phyloP scores from a whole-genome alignment of 2,797 vertebrate genomes.

The Falco rusticolus region DNA sequence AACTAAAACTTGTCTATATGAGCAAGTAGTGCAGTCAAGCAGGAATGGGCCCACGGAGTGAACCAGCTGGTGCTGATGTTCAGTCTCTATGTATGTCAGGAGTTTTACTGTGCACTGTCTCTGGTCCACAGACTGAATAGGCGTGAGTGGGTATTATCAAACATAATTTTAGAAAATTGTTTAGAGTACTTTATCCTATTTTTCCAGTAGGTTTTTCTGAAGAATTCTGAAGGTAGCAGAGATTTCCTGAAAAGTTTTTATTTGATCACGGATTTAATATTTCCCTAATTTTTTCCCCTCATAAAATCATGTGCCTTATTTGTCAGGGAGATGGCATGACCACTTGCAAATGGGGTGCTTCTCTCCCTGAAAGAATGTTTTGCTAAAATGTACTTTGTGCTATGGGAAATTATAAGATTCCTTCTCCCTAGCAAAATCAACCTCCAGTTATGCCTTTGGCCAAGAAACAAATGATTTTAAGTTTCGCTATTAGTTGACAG shows the following conservation, averaged over 20 bases:
- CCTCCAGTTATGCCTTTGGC: not conserved
- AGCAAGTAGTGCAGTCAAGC: not conserved
- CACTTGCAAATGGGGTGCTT: not conserved
- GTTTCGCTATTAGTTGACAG: not conserved
- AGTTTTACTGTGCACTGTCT: not conserved
- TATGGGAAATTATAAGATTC: not conserved
- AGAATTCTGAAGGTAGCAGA: not conserved
- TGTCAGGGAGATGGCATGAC: not conserved
- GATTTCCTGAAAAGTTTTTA: not conserved
- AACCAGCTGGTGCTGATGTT: not conserved
- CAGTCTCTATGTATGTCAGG: not conserved
- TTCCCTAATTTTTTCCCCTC: not conserved
- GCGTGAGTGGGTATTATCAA: not conserved
- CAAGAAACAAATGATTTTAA: not conserved
- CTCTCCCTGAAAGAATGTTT: not conserved
- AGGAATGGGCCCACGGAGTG: not conserved
- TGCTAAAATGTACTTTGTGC: not conserved
- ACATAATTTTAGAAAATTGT: fast-evolving
- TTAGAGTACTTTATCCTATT: not conserved
- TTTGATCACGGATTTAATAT: not conserved
- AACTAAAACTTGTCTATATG: not conserved
- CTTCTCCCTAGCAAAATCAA: not conserved
- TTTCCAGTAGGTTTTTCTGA: not conserved
- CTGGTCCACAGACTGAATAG: not conserved
- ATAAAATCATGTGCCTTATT: not conserved